Evolutionary conservation across 2,113 vertebrate genomes (phyloP).

Genomic region (Lamprologus speciosus): DNA sequence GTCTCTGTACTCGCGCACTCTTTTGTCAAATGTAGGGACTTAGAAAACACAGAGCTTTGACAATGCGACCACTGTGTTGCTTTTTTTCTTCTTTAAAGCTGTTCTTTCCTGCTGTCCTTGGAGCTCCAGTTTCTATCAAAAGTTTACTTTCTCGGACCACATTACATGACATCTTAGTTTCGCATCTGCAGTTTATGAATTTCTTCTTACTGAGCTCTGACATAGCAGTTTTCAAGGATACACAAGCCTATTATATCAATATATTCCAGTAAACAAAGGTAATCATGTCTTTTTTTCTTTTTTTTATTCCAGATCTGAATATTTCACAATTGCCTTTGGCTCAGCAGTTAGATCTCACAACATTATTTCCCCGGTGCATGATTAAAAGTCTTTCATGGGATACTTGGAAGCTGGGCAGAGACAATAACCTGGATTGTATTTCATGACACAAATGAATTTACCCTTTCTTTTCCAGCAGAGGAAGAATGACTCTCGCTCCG

Average conservation of each 20-base stretch:
- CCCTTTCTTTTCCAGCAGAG: slow-evolving; percentile 50
- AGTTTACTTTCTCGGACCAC: slow-evolving; percentile 3
- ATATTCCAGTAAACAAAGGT: slow-evolving; percentile 38
- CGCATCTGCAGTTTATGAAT: neutral
- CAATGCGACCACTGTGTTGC: neutral
- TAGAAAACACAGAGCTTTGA: neutral
- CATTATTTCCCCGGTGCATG: slow-evolving; percentile 35
- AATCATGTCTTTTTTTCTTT: neutral
- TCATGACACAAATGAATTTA: slow-evolving; percentile 21
- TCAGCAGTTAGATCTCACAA: slow-evolving; percentile 4
- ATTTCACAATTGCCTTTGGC: slow-evolving; percentile 18
- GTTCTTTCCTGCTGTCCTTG: neutral
- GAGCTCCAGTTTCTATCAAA: neutral
- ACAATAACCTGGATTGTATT: slow-evolving; percentile 31
- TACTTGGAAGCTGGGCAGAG: slow-evolving; percentile 19
- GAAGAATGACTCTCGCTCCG: slow-evolving; percentile 71
- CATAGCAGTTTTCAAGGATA: neutral
- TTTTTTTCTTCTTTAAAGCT: neutral
- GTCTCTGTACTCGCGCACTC: neutral
- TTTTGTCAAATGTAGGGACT: slow-evolving; percentile 13
- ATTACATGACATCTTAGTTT: slow-evolving; percentile 6
- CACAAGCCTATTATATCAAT: slow-evolving; percentile 15
- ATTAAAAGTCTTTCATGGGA: slow-evolving; percentile 41
- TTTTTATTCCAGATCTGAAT: neutral
- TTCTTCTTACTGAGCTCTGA: neutral